phyloP scores from a whole-genome alignment of 2,797 vertebrate species.

The Megalops cyprinoides region DNA sequence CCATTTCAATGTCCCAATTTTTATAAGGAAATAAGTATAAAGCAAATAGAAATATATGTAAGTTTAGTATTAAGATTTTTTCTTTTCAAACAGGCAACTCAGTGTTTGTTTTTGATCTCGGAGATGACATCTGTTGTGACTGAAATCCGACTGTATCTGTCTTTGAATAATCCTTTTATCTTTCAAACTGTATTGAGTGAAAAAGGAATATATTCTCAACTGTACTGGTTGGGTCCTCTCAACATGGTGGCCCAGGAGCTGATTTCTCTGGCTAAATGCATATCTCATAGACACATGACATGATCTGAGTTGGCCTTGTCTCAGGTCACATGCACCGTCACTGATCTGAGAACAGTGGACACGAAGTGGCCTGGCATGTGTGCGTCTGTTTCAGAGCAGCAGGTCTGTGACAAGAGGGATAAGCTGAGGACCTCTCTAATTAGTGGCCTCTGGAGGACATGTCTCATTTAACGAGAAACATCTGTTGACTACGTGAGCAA shows the following conservation, averaged over 20 bases:
- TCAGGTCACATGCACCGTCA: background rate
- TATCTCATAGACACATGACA: background rate
- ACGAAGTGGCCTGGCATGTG: background rate
- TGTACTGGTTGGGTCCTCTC: background rate
- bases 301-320: background rate
- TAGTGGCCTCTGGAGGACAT: background rate
- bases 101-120: too few relatives aligned
- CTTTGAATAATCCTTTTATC: too few relatives aligned
- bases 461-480: conserved; percentile 18
- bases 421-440: background rate
- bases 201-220: background rate
- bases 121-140: too few relatives aligned
- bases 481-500: background rate
- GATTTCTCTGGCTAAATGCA: background rate
- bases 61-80: too few relatives aligned
- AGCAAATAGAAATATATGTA: too few relatives aligned
- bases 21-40: background rate
- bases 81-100: background rate
- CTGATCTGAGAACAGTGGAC: background rate
- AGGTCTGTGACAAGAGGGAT: background rate
- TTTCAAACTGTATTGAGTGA: background rate
- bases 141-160: too few relatives aligned
- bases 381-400: background rate
- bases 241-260: background rate
- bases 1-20: background rate